Evolutionary conservation across 30 jellyfish, hydroid and myxozoan genomes (phyloP).

Genomic region (Calvadosia cruxmelitensis): DNA sequence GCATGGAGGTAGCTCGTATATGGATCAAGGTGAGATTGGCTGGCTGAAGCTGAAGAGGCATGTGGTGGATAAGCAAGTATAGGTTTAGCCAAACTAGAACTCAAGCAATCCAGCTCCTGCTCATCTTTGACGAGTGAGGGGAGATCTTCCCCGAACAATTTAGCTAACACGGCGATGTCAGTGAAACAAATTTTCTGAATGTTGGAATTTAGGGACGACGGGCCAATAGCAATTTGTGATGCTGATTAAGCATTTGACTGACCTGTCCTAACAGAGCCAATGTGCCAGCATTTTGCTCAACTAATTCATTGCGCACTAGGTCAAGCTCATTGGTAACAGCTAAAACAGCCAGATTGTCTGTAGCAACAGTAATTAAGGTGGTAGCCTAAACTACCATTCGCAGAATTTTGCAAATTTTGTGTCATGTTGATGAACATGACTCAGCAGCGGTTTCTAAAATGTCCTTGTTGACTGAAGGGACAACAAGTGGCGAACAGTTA

Average conservation of each 20-base stretch:
- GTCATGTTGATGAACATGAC: too few species aligned
- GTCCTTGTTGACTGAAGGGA: not conserved
- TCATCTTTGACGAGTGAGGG: not conserved
- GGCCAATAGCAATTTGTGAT: not conserved
- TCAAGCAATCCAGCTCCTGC: not conserved
- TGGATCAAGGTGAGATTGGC: too few species aligned
- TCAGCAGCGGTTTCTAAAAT: too few species aligned
- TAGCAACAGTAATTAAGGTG: not conserved
- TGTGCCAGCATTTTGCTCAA: not conserved
- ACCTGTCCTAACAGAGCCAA: not conserved
- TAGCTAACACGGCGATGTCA: not conserved
- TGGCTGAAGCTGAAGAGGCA: too few species aligned
- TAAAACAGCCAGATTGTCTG: not conserved
- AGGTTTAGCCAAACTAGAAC: not conserved
- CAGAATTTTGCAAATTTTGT: too few species aligned
- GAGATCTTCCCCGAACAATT: not conserved
- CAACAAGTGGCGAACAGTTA: not conserved
- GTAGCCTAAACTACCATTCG: not conserved
- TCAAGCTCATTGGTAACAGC: not conserved
- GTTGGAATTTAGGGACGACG: not conserved
- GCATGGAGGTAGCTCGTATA: too few species aligned
- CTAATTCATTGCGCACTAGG: not conserved
- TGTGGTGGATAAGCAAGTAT: too few species aligned
- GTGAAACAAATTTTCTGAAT: not conserved
- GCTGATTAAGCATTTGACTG: not conserved